These are phyloP conservation scores for Misgurnus mizolepis DNA, from an alignment of 2,113 vertebrate genomes.

Conservation along the genomic window DNA sequence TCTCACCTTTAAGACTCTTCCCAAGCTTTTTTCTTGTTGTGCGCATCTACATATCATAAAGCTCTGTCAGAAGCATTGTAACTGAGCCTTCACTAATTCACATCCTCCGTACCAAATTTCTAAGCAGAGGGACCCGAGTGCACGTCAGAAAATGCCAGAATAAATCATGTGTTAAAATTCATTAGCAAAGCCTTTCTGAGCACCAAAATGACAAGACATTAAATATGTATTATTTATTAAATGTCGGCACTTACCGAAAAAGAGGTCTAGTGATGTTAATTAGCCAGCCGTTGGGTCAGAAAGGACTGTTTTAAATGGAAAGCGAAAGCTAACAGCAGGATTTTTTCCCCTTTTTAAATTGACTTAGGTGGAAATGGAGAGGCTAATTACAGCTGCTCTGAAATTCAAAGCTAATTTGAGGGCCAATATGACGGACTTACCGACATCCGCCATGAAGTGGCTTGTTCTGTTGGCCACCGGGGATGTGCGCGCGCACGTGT, in stretches of 20 bases:
- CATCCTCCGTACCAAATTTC: neutral
- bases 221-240: constrained; percentile 84
- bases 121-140: constrained; percentile 51
- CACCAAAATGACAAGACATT: constrained; percentile 81
- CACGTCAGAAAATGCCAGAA: constrained; percentile 70
- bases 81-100: constrained; percentile 20
- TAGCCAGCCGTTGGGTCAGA: constrained; percentile 81
- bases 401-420: constrained; percentile 75
- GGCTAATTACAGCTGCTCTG: constrained; percentile 75
- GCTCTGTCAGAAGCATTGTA: constrained; percentile 12
- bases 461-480: constrained; percentile 63
- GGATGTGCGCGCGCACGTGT: constrained; percentile 46
- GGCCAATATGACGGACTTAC: constrained; percentile 72
- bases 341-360: constrained; percentile 71
- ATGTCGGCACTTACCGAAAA: constrained; percentile 76
- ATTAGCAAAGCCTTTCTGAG: constrained; percentile 80
- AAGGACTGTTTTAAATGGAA: constrained; percentile 78
- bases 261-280: constrained; percentile 78
- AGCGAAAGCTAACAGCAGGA: constrained; percentile 69
- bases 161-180: constrained; percentile 82
- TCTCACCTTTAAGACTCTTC: neutral
- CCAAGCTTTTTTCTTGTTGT: neutral
- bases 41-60: neutral
- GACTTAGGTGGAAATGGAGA: constrained; percentile 74
- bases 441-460: constrained; percentile 70